Evolutionary conservation across 2,797 vertebrate species (phyloP), one percentile per base, ranked within the genome.

Genomic region (Poecilia picta): DNA sequence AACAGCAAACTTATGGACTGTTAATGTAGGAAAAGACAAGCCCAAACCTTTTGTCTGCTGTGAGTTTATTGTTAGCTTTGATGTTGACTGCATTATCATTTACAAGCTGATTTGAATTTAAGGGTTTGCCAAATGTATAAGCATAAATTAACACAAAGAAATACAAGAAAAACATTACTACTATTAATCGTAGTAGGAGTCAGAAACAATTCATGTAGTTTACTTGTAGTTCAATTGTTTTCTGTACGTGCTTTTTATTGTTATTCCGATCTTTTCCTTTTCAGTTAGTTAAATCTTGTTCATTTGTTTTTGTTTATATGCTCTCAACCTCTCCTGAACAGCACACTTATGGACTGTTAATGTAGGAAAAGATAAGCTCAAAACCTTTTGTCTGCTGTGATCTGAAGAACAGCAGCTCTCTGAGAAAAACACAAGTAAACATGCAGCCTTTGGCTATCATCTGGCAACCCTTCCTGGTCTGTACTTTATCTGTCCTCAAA

Each of bases 381-480:
- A 66, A 83, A 82, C 49, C 71, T 83, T 10, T 59, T 53, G 64
- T 49, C 81, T 87, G 79, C 36, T 20, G 83, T 88, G 82, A 83
- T 81, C 62, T 77, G 76, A 84, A 76, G 72, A 72, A 73, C 53
- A 86, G 70, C 75, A 77, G 87, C 5, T 62, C 59, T 78, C 36
- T 72, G 78, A 82, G 79, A 89, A 72, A 57, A 39, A 78, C 33
- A 73, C 12, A 46, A 28, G 15, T 10, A 8, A 46, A 28, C 25
- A 74, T 62, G 46, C 39, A 79, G 88, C 91, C 89, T 83, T 75
- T 66, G 86, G 88, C 83, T 81, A 83, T 81, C 43, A 85, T 85
- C 85, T 89, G 71, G 78, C 70, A 87, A 74, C 45, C 64, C 70
- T 85, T 85, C 72, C 85, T 82, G 72, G 76, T 57, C 82, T 89